Evolutionary conservation across 2,888 invertebrate genomes (phyloP), one percentile per base, ranked within the genome.

Genomic region (Drosophila fulvimacula): DNA sequence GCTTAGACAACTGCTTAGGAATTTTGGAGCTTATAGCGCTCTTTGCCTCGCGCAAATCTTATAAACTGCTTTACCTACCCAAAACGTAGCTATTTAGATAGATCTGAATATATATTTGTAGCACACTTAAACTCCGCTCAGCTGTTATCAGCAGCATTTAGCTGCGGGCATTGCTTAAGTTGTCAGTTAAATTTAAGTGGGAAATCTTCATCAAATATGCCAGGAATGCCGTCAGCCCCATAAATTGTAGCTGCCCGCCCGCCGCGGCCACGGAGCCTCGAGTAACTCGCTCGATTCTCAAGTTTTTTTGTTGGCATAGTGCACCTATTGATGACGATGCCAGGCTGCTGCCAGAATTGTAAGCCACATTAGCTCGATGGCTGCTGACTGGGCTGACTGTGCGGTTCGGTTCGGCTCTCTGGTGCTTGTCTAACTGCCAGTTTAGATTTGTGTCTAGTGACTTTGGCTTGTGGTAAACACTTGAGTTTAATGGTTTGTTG

Each of bases 361-460:
- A 41, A 63, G 57, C 53, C 60, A 66, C 52, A 61, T 73, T 60
- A 52, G 56, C 69, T 70, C 27, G 9, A 11, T 19, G 41, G 11
- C 41, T 41, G 19, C 19, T 41, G 41, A 41, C 19, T 42, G 21
- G 42, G 13, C 13, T 41, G 21, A 3, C 42, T 3, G 21, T 19
- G 6, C 41, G 5, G 39, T 17, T 36, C 15, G 34, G 34, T 30
- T 39, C 34, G 57, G 41, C 42, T 39, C 30, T 67, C 24, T 49
- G 67, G 61, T 63, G 69, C 66, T 72, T 84, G 79, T 86, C 89
- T 89, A 83, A 87, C 87, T 89, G 83, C 89, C 83, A 83, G 87
- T 83, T 83, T 89, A 89, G 89, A 83, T 83, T 89, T 83, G 89
- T 89, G 89, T 87, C 83, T 88, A 77, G 88, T 80, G 82, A 82